These are phyloP conservation scores for Propithecus coquereli DNA, from an alignment of 2,113 vertebrate species.

Conservation along the genomic window DNA sequence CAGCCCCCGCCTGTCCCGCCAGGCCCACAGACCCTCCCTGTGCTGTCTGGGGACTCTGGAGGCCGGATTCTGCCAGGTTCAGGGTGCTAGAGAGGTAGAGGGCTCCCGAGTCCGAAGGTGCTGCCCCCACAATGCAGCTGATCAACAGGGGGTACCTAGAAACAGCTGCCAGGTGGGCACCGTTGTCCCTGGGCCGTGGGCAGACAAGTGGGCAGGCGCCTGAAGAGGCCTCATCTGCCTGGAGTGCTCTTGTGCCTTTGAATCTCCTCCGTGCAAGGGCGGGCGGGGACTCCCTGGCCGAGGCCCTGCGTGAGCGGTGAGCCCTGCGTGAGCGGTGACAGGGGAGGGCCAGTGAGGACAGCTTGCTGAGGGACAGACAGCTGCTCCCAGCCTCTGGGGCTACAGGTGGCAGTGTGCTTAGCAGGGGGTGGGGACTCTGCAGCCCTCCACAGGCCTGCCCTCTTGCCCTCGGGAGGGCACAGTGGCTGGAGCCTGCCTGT, in stretches of 20 bases:
- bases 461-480: background rate
- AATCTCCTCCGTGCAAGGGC: background rate
- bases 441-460: background rate
- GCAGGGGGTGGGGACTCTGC: background rate
- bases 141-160: background rate
- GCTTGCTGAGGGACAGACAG: background rate
- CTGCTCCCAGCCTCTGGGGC: background rate
- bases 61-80: background rate
- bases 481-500: background rate
- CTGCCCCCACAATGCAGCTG: background rate
- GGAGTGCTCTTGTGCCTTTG: background rate
- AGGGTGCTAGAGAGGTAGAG: too few relatives aligned
- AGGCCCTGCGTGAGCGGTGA: accelerated
- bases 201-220: accelerated
- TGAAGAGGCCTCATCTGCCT: background rate
- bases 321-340: background rate
- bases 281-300: accelerated
- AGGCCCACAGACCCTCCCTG: too few relatives aligned
- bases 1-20: background rate
- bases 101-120: background rate
- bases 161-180: accelerated
- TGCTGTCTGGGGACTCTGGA: accelerated
- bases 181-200: accelerated
- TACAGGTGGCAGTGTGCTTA: background rate
- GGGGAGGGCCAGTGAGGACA: background rate